Base-by-base conservation (phyloP, 2,113 vertebrate genomes). In the Agelaius phoeniceus region DNA sequence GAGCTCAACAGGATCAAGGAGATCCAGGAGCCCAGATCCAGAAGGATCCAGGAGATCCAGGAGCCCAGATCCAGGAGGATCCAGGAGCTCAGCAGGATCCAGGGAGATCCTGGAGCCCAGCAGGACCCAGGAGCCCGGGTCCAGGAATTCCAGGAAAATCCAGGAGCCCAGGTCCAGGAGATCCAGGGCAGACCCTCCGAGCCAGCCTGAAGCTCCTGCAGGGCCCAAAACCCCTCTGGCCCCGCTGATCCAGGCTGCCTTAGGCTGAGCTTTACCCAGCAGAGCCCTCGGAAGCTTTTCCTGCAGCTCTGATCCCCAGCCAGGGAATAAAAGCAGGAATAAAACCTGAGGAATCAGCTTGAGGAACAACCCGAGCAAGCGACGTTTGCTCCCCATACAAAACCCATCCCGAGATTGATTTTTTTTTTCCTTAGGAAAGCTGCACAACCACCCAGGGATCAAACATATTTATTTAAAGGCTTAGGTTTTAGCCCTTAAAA, bases 381-480 rank as follows among this genome's bases (percentile, higher is more conserved):
- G 9, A 28, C 2, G 1, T 41, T 77, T 15, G 2, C 28, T 87
- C 43, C 66, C 0, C 7, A 35, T 7, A 28, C 4, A 7, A 86
- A 92, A 82, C 31, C 46, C 43, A 11, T 11, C 12, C 69, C 4
- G 6, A 44, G 28, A 2, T 39, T 30, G 48, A 7, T 31, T 49
- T 3, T 2, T 57, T 33, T 54, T 54, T 55, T 20, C 11, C 31
- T 7, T 37, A 6, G 63, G 33, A 87, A 68, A 89, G 27, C 92
- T 26, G 48, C 74, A 10, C 30, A 85, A 9, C 69, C 78, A 68
- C 87, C 66, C 87, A 69, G 67, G 69, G 92, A 95, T 91, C 88
- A 85, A 90, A 85, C 58, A 54, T 55, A 14, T 84, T 81, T 84
- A 89, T 89, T 95, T 90, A 76, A 94, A 88, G 59, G 88, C 88